Evolutionary conservation across 2,888 invertebrate species (phyloP).

Genomic region (Gymnocheta viridis): DNA sequence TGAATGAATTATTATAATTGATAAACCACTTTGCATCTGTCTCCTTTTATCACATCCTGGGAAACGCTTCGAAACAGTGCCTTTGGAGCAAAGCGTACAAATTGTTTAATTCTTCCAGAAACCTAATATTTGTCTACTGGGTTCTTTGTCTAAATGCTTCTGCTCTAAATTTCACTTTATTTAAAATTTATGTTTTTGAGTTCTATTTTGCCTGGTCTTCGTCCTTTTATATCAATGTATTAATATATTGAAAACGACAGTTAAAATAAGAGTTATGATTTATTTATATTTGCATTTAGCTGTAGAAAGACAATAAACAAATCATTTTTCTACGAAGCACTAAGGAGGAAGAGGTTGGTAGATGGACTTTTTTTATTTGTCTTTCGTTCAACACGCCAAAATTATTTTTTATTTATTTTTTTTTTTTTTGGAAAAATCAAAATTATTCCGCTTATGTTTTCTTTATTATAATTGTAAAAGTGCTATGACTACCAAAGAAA

Average conservation of each 20-base stretch:
- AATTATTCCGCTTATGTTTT: constrained; percentile 23
- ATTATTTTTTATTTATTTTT: no score
- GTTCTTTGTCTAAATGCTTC: not conserved
- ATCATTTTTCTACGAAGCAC: constrained; percentile 19
- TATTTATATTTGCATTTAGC: constrained; percentile 8
- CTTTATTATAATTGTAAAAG: not conserved
- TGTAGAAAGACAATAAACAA: constrained; percentile 23
- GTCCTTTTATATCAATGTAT: constrained; percentile 43
- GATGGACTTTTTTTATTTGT: constrained; percentile 3
- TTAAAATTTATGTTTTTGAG: not conserved
- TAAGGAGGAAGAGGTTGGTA: not conserved
- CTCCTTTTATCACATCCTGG: no score
- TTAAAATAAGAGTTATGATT: constrained; percentile 61
- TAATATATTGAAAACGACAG: constrained; percentile 77
- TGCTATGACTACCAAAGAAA: constrained; percentile 37
- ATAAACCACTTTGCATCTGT: no score
- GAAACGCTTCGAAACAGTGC: no score
- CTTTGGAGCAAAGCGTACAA: no score
- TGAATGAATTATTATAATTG: no score
- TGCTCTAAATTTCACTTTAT: not conserved
- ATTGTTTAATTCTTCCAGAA: no score
- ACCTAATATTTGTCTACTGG: no score
- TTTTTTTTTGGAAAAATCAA: constrained; percentile 33
- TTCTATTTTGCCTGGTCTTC: not conserved
- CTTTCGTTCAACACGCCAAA: constrained; percentile 27